A percentile compares a stretch with the other conserved stretches of the same genome.
phyloP scores from a whole-genome alignment of 2,113 vertebrate genomes.

The Nestor notabilis region DNA sequence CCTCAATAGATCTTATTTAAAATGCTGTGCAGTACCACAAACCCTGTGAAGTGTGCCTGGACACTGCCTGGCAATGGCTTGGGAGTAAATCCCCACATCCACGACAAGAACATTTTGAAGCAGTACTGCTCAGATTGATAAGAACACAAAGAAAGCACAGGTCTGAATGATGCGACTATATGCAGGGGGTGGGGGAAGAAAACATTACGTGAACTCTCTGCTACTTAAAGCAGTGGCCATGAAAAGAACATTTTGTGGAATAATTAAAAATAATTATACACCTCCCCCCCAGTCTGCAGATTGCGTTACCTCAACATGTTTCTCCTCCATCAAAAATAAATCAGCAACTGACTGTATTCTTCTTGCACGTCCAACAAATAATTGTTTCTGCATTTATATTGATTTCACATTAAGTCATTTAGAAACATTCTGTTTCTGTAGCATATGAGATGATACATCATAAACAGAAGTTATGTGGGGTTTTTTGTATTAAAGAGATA shows the following conservation, averaged over 20 bases:
- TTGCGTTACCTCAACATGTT: constrained; percentile 41
- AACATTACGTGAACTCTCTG: background rate
- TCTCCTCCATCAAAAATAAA: constrained; percentile 44
- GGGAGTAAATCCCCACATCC: background rate
- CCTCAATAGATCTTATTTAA: background rate
- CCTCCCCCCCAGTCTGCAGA: background rate
- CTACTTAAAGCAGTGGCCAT: background rate
- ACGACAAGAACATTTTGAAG: background rate
- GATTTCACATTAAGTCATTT: constrained; percentile 6
- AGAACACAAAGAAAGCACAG: background rate
- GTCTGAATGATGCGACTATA: background rate
- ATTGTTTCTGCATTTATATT: constrained; percentile 44
- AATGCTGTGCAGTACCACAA: background rate
- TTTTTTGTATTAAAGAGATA: background rate
- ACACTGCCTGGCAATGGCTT: background rate
- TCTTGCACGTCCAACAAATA: constrained; percentile 29
- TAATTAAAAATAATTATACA: background rate
- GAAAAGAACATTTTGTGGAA: background rate
- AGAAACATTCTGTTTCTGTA: background rate
- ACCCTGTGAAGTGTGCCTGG: background rate
- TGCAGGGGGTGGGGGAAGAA: background rate
- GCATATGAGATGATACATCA: background rate
- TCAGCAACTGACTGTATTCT: background rate
- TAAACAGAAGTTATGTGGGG: background rate
- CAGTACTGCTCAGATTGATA: background rate